These are phyloP conservation scores for Trinectes maculatus DNA, from an alignment of 2,113 vertebrate genomes.

Conservation along the genomic window DNA sequence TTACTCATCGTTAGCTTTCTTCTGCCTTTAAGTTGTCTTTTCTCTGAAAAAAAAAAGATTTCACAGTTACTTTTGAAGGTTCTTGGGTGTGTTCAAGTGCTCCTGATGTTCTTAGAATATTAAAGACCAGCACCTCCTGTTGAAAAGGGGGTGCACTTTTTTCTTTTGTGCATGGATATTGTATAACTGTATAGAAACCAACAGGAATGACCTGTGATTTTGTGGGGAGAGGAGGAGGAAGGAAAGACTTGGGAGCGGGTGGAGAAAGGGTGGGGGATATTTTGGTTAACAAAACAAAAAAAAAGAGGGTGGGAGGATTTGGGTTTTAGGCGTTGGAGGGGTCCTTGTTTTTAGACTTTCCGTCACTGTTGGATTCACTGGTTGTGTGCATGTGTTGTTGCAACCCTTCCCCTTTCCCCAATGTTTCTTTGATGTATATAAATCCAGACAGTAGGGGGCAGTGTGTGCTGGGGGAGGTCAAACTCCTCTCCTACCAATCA, in stretches of 20 bases:
- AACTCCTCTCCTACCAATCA: slow-evolving; percentile 77
- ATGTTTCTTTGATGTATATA: slow-evolving; percentile 82
- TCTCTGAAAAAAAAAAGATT: slow-evolving; percentile 70
- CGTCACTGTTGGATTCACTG: slow-evolving; percentile 83
- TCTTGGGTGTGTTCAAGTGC: slow-evolving; percentile 93
- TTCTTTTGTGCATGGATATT: slow-evolving; percentile 87
- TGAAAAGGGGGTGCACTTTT: slow-evolving; percentile 76
- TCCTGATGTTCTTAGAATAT: slow-evolving; percentile 93
- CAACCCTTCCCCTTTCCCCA: slow-evolving; percentile 71
- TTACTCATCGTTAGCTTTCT: slow-evolving; percentile 73
- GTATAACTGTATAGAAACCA: slow-evolving; percentile 87
- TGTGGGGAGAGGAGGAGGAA: slow-evolving; percentile 70
- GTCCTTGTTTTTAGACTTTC: slow-evolving; percentile 82
- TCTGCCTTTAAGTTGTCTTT: slow-evolving; percentile 78
- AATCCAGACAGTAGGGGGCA: slow-evolving; percentile 80
- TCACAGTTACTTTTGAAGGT: slow-evolving; percentile 79
- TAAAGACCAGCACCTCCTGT: slow-evolving; percentile 81
- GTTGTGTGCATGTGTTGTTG: slow-evolving; percentile 85
- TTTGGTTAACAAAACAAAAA: slow-evolving; percentile 72
- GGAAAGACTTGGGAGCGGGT: slow-evolving; percentile 65
- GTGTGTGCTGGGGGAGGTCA: slow-evolving; percentile 79
- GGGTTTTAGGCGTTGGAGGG: slow-evolving; percentile 74
- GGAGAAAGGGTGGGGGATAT: slow-evolving; percentile 69
- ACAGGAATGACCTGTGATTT: slow-evolving; percentile 83
- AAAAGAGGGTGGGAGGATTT: slow-evolving; percentile 62